phyloP scores from a whole-genome alignment of 2,113 vertebrate genomes.

The Sclerurus mexicanus region DNA sequence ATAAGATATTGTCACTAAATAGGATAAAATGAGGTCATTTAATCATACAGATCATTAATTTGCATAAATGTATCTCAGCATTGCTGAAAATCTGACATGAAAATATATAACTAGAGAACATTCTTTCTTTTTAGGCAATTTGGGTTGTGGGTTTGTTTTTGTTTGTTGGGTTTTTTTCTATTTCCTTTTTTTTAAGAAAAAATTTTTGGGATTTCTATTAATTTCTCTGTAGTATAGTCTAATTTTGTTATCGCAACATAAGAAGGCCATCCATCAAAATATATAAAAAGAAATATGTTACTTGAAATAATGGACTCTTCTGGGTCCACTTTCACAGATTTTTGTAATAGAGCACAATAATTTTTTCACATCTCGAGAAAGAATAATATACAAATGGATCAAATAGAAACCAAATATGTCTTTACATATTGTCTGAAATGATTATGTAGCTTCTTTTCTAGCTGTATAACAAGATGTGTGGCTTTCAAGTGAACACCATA shows the following conservation, averaged over 20 bases:
- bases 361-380: background rate
- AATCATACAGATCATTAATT: background rate
- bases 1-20: background rate
- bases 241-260: background rate
- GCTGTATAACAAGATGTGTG: background rate
- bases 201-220: background rate
- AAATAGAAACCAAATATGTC: background rate
- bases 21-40: background rate
- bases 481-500: background rate
- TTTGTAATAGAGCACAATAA: background rate
- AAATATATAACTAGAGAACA: background rate
- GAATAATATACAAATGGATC: background rate
- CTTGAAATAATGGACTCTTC: background rate
- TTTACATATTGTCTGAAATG: background rate
- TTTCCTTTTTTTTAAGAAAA: accelerated
- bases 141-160: background rate
- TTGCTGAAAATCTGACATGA: background rate
- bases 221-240: background rate
- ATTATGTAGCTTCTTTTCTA: background rate
- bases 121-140: background rate
- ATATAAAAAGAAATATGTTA: background rate
- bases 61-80: background rate
- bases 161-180: too few relatives aligned
- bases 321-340: background rate
- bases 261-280: background rate